Percentiles rank a stretch among this genome's conserved stretches.
These are phyloP conservation scores for Chaenodraco wilsoni DNA, from an alignment of 2,797 vertebrate species.

Conservation along the genomic window DNA sequence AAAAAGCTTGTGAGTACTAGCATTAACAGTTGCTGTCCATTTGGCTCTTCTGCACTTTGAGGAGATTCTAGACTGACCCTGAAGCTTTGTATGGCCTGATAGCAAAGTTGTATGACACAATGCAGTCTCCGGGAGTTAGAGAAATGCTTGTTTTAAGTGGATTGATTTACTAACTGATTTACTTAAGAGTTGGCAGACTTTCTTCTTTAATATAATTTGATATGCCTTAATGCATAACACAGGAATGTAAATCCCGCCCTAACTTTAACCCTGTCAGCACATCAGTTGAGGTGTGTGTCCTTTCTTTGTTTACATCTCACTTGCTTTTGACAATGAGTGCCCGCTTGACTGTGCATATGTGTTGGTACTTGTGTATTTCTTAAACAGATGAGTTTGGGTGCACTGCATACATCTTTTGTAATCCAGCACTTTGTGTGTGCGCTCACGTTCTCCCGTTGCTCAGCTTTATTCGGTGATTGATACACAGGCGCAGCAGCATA, in stretches of 20 bases:
- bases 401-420: constrained; percentile 26
- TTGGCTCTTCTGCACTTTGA: constrained; percentile 11
- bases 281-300: constrained; percentile 26
- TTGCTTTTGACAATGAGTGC: constrained; percentile 12
- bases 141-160: constrained; percentile 66
- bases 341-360: not conserved
- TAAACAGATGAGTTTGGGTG: constrained; percentile 5
- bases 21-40: constrained; percentile 1
- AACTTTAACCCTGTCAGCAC: constrained; percentile 43
- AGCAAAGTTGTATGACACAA: constrained; percentile 49
- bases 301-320: constrained; percentile 17
- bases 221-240: constrained; percentile 42
- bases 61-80: constrained; percentile 20
- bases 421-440: constrained; percentile 48
- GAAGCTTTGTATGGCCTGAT: constrained; percentile 32
- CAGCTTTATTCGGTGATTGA: constrained; percentile 57
- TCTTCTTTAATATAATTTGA: constrained; percentile 49
- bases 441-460: constrained; percentile 37
- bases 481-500: constrained; percentile 30
- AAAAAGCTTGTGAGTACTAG: not conserved
- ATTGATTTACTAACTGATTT: constrained; percentile 57
- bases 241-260: constrained; percentile 29
- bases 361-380: not conserved
- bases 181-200: constrained; percentile 48
- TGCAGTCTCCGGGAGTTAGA: constrained; percentile 42